Percentiles rank a stretch among this genome's conserved stretches.
Evolutionary conservation across 2,113 vertebrate species (phyloP).

Genomic region (Antechinus stuartii): DNA sequence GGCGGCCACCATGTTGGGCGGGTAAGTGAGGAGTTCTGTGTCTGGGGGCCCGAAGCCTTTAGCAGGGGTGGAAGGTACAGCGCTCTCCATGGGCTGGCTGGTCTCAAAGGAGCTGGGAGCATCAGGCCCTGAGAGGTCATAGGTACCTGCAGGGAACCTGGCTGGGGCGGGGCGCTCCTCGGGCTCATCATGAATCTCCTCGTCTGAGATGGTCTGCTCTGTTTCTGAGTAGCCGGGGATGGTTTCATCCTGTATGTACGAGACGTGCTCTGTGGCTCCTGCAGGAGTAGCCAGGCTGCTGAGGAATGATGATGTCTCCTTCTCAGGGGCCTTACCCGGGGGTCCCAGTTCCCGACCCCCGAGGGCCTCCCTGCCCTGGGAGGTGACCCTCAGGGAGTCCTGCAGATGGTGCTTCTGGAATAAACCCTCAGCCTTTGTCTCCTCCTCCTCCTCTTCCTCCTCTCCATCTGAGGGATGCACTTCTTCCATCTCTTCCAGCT

Average conservation of each 20-base stretch:
- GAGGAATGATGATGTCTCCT: constrained; percentile 86
- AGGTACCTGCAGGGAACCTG: constrained; percentile 89
- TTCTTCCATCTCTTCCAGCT: constrained; percentile 93
- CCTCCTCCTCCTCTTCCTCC: constrained; percentile 82
- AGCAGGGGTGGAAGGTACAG: constrained; percentile 81
- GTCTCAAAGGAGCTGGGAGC: constrained; percentile 89
- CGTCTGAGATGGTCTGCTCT: constrained; percentile 97
- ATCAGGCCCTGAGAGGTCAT: constrained; percentile 92
- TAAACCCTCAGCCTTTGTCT: constrained; percentile 71
- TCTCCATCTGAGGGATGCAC: constrained; percentile 77
- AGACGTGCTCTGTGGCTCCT: constrained; percentile 91
- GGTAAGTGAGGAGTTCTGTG: constrained; percentile 89
- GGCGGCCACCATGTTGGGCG: constrained; percentile 92
- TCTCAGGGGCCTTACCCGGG: constrained; percentile 82
- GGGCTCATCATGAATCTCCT: constrained; percentile 96
- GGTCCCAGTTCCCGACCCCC: constrained; percentile 57
- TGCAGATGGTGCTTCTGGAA: constrained; percentile 75
- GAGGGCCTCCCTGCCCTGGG: constrained; percentile 48
- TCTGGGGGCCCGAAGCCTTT: constrained; percentile 89
- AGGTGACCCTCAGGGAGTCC: constrained; percentile 67
- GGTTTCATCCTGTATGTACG: constrained; percentile 98
- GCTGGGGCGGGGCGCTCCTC: constrained; percentile 93
- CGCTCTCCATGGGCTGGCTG: constrained; percentile 87
- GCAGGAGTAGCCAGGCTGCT: constrained; percentile 84
- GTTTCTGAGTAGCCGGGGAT: constrained; percentile 98